phyloP scores from a whole-genome alignment of 2,888 invertebrate genomes.

The Escarpia spicata region DNA sequence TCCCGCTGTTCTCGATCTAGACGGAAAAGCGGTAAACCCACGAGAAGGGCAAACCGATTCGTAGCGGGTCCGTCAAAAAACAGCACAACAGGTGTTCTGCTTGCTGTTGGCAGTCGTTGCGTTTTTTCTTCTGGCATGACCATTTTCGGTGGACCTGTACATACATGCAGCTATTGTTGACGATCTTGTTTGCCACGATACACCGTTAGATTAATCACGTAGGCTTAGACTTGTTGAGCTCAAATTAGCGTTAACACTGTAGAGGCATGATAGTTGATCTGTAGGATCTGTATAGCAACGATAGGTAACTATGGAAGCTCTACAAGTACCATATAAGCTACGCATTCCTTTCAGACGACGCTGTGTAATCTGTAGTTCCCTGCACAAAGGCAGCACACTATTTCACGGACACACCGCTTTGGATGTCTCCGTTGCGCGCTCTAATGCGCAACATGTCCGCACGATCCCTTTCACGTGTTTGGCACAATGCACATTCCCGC shows the following conservation, averaged over 20 bases:
- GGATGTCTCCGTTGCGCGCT: background rate
- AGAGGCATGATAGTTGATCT: background rate
- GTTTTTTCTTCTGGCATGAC: background rate
- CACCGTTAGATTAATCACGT: background rate
- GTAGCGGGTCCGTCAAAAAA: background rate
- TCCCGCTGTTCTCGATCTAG: background rate
- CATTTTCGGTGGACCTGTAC: background rate
- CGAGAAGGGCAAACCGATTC: background rate
- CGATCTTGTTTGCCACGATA: background rate
- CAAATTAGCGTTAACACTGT: background rate
- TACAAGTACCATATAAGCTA: background rate
- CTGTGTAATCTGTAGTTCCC: background rate
- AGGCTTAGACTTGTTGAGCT: background rate
- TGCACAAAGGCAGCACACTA: background rate
- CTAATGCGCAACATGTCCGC: background rate
- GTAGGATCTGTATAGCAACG: background rate
- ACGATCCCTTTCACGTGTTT: too few species aligned
- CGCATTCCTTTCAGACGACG: background rate
- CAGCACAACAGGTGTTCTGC: background rate
- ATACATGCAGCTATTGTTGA: slow-evolving; percentile 4
- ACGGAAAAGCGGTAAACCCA: background rate
- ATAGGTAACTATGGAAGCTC: background rate
- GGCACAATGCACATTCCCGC: too few species aligned
- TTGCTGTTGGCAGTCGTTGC: background rate
- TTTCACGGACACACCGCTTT: background rate